A percentile compares a stretch with the other conserved stretches of the same genome.
Evolutionary conservation across 2,888 invertebrate species (phyloP).

Genomic region (Scaptomyza polygonia): DNA sequence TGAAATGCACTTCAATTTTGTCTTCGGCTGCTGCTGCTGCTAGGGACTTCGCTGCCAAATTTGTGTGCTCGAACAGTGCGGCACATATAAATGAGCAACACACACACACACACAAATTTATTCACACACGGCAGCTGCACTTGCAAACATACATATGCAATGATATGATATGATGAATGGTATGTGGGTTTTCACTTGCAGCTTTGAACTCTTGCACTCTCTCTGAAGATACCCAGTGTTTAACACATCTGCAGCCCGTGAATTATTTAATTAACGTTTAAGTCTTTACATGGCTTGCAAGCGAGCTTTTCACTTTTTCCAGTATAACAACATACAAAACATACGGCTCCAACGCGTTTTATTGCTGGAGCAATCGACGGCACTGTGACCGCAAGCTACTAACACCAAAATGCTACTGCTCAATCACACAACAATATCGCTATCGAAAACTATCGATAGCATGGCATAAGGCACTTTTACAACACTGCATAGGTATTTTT

Average conservation of each 20-base stretch:
- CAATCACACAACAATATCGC: not conserved
- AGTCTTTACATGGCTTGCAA: slow-evolving; percentile 52
- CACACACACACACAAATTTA: slow-evolving; percentile 29
- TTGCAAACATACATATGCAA: slow-evolving; percentile 38
- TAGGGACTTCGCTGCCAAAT: slow-evolving; percentile 53
- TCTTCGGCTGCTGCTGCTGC: slow-evolving; percentile 28
- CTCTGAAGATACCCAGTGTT: slow-evolving; percentile 21
- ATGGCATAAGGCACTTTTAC: not conserved
- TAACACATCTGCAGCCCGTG: slow-evolving; percentile 12
- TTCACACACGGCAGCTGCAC: slow-evolving; percentile 51
- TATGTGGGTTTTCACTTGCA: slow-evolving; percentile 56
- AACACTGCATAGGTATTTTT: too few relatives aligned
- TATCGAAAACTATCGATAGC: slow-evolving; percentile 14
- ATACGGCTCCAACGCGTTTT: slow-evolving; percentile 63
- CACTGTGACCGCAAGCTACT: slow-evolving; percentile 53
- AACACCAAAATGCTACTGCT: slow-evolving; percentile 29
- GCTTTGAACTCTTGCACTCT: slow-evolving; percentile 37
- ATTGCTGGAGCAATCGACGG: slow-evolving; percentile 69
- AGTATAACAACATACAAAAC: slow-evolving; percentile 63
- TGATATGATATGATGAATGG: slow-evolving; percentile 32
- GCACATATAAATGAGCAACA: slow-evolving; percentile 37
- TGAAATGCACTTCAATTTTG: slow-evolving; percentile 48
- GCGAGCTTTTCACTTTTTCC: slow-evolving; percentile 61
- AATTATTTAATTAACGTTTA: slow-evolving; percentile 27
- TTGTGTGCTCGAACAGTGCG: slow-evolving; percentile 40